Percentiles rank a stretch among this genome's conserved stretches.
Conservation (phyloP, 2,888 invertebrate species). For the Latheticus oryzae region DNA sequence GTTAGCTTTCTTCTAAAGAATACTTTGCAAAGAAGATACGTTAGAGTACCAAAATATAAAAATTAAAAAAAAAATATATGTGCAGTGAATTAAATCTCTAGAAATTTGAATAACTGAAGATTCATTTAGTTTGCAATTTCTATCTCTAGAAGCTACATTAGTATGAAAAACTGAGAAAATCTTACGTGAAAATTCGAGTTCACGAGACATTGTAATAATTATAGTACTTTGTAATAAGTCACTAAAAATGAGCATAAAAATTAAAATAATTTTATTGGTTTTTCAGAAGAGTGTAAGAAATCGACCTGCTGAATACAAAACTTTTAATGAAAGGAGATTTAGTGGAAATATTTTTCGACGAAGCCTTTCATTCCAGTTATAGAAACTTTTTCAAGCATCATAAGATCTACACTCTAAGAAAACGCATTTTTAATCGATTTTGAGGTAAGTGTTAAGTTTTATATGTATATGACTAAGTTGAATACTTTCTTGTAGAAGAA, state of each 20-base stretch:
- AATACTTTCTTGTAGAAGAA: conserved; percentile 43
- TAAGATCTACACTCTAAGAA: conserved; percentile 67
- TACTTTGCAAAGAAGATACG: conserved; percentile 79
- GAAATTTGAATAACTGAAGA: conserved; percentile 76
- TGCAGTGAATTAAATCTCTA: conserved; percentile 88
- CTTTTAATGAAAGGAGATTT: conserved; percentile 93
- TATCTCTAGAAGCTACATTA: conserved; percentile 73
- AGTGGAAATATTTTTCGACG: conserved; percentile 87
- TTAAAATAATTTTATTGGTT: conserved; percentile 45
- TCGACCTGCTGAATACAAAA: conserved; percentile 66
- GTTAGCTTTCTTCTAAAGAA: conserved; percentile 82
- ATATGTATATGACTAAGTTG: background rate
- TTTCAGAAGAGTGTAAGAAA: conserved; percentile 57
- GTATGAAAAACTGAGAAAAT: conserved; percentile 79
- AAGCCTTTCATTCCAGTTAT: conserved; percentile 84
- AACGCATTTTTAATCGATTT: conserved; percentile 64
- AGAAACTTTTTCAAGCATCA: conserved; percentile 78
- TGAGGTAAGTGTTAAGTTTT: conserved; percentile 60
- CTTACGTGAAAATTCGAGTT: conserved; percentile 71
- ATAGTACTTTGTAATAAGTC: conserved; percentile 66
- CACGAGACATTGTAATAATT: conserved; percentile 67
- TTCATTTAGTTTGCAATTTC: conserved; percentile 71
- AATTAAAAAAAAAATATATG: conserved; percentile 93
- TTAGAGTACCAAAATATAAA: conserved; percentile 90
- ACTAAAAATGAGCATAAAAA: conserved; percentile 52